Percentiles rank a stretch among this genome's conserved stretches.
phyloP scores from a whole-genome alignment of 2,113 vertebrate species.

The Halcyon malimbica region DNA sequence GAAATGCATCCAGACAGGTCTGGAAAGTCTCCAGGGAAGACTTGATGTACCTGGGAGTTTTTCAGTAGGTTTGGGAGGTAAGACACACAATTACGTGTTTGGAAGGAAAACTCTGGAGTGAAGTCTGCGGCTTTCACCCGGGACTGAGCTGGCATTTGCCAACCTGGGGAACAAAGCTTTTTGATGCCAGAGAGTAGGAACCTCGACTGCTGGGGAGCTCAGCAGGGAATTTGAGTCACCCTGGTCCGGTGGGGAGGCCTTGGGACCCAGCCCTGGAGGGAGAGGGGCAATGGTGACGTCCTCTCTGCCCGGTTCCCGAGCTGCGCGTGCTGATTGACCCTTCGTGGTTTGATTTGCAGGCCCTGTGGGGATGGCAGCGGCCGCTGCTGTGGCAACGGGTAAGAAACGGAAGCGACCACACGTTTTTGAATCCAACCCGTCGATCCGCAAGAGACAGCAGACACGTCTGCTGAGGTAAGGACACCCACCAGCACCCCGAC shows the following conservation, averaged over 20 bases:
- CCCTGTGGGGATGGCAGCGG: conserved; percentile 97
- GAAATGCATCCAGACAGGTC: too few species aligned
- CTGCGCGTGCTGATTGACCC: neutral
- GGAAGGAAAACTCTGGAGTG: neutral
- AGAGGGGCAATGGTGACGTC: rapidly evolving
- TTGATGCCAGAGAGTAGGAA: neutral
- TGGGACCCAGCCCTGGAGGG: neutral
- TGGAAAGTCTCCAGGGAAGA: too few species aligned
- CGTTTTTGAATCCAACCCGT: conserved; percentile 97
- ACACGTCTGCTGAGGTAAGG: conserved; percentile 93
- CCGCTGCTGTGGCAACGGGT: conserved; percentile 95
- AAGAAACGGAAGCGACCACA: conserved; percentile 97
- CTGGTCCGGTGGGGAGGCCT: neutral
- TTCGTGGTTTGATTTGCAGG: conserved; percentile 77
- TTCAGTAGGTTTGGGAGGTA: neutral
- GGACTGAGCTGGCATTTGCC: neutral
- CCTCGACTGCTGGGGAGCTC: rapidly evolving
- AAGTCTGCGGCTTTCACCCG: neutral
- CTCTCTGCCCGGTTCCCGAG: neutral
- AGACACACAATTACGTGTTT: neutral
- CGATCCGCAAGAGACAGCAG: conserved; percentile 97
- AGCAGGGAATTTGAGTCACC: neutral
- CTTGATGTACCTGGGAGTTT: neutral
- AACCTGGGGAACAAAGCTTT: neutral
- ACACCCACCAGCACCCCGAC: neutral